Conservation (phyloP, 2,797 vertebrate species). For the Hozukius guyotensis region DNA sequence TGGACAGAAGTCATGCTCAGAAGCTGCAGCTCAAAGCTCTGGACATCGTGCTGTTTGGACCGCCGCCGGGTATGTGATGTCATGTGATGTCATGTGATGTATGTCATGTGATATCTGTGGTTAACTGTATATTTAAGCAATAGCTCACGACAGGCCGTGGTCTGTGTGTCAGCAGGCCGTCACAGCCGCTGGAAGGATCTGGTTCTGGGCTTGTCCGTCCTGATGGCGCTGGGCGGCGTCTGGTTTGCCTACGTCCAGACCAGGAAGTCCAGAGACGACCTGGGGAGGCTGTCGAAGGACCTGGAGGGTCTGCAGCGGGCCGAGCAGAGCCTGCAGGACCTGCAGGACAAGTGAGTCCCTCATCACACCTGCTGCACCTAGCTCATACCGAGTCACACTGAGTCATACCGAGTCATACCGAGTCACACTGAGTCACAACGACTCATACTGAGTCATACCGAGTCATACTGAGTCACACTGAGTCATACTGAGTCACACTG, state of each 20-base stretch:
- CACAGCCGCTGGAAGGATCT: constrained; percentile 92
- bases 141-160: too few species aligned
- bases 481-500: too few species aligned
- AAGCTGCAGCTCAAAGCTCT: constrained; percentile 95
- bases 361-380: too few species aligned
- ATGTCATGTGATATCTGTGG: too few species aligned
- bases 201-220: constrained; percentile 89
- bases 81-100: too few species aligned
- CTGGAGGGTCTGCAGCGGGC: constrained; percentile 93
- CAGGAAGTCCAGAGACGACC: constrained; percentile 89
- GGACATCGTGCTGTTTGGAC: constrained; percentile 91
- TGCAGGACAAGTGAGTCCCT: constrained; percentile 89
- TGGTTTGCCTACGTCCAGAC: constrained; percentile 94
- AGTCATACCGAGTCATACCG: too few species aligned
- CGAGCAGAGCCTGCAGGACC: constrained; percentile 91
- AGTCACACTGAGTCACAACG: fast-evolving
- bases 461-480: too few species aligned
- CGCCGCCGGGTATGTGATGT: constrained; percentile 45
- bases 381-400: too few species aligned
- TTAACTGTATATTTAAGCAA: too few species aligned
- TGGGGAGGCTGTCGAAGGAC: constrained; percentile 94
- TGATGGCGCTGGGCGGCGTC: constrained; percentile 92
- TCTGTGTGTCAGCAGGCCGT: constrained; percentile 30
- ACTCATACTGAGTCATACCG: too few species aligned
- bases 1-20: constrained; percentile 91